Conservation (phyloP, 2,797 vertebrate species). For the Schizopygopsis malacanthus region DNA sequence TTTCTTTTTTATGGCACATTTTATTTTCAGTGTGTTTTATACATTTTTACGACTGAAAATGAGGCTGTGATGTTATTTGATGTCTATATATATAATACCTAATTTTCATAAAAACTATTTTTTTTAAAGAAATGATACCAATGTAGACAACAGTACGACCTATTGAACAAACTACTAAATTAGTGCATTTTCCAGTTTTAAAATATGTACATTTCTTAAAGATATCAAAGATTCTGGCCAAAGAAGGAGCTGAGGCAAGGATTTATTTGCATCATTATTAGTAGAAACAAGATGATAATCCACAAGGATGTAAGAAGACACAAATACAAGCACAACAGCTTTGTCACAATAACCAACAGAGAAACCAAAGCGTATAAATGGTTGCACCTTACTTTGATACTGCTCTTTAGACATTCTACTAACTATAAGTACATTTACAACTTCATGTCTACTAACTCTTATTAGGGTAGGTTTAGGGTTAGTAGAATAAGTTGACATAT, state of each 20-base stretch:
- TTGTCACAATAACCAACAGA: too few relatives aligned
- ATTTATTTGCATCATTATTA: too few relatives aligned
- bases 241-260: background rate
- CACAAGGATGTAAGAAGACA: too few relatives aligned
- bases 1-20: background rate
- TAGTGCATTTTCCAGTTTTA: background rate
- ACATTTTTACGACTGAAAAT: background rate
- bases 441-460: too few relatives aligned
- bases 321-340: too few relatives aligned
- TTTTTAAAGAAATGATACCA: background rate
- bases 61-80: background rate
- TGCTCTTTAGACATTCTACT: too few relatives aligned
- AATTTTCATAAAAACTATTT: background rate
- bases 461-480: too few relatives aligned
- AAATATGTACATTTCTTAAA: background rate
- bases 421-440: too few relatives aligned
- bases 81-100: background rate
- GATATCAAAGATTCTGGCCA: background rate
- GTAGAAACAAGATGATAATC: too few relatives aligned
- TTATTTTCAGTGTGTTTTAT: background rate
- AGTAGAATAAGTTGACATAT: too few relatives aligned
- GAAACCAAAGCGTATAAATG: too few relatives aligned
- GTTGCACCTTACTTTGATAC: too few relatives aligned
- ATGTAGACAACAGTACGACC: background rate
- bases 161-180: background rate